Evolutionary conservation across 2,113 vertebrate genomes (phyloP), one percentile per base, ranked within the genome.

Genomic region (Eidolon helvum): DNA sequence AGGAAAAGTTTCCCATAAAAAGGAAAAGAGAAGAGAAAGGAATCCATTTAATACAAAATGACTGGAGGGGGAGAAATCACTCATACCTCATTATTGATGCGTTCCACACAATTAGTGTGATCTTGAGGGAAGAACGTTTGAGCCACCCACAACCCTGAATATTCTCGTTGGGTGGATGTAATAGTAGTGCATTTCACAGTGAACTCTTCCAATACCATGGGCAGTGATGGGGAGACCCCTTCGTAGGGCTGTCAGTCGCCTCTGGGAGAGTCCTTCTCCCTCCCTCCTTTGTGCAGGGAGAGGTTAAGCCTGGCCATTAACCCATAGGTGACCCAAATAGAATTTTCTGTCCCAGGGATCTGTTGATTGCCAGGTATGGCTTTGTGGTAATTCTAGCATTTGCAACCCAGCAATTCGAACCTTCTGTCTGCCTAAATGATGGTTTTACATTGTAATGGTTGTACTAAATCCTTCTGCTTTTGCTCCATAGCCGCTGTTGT

Each of bases 401-500:
- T 94, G 97, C 95, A 97, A 91, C 96, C 98, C 0, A 94, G 98
- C 98, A 98, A 98, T 98, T 98, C 98, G 98, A 99, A 98, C 98
- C 98, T 96, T 98, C 98, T 98, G 90, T 98, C 98, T 98, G 98
- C 94, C 96, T 99, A 98, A 97, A 98, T 98, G 98, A 98, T 98
- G 98, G 98, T 98, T 99, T 98, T 98, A 98, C 98, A 97, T 98
- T 97, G 98, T 98, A 98, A 98, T 98, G 98, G 97, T 98, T 87
- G 98, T 98, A 98, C 98, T 99, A 99, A 99, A 99, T 98, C 98
- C 98, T 99, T 97, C 98, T 59, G 91, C 97, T 98, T 98, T 99
- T 98, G 96, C 97, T 98, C 98, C 77, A 86, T 98, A 99, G 99
- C 99, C 99, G 99, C 99, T 99, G 99, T 99, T 99, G 99, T 98